Percentiles rank a stretch among this genome's conserved stretches.
Conservation (phyloP, 2,113 vertebrate species). For the Amazona vittata region DNA sequence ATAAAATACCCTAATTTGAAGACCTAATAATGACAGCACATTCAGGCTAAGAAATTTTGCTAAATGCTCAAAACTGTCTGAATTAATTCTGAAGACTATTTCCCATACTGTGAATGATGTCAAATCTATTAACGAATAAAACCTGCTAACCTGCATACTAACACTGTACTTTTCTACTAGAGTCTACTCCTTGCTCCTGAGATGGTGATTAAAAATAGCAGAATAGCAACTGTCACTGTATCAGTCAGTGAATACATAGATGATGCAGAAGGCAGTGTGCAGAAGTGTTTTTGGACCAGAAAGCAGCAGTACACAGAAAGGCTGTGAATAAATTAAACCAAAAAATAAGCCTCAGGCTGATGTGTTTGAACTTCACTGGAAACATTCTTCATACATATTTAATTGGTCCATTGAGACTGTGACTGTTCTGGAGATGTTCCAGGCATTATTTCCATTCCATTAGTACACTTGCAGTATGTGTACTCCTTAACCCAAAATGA, state of each 20-base stretch:
- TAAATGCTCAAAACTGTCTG: neutral
- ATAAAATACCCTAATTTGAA: neutral
- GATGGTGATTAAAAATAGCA: conserved; percentile 67
- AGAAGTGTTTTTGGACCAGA: conserved; percentile 44
- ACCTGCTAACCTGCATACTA: neutral
- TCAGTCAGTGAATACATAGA: conserved; percentile 35
- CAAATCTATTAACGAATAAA: conserved; percentile 47
- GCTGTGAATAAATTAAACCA: conserved; percentile 77
- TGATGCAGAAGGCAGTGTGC: neutral
- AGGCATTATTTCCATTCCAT: conserved; percentile 82
- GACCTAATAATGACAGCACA: neutral
- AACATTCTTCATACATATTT: conserved; percentile 82
- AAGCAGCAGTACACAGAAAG: conserved; percentile 60
- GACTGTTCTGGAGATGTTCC: conserved; percentile 75
- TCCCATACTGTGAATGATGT: neutral
- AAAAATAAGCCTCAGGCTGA: conserved; percentile 73
- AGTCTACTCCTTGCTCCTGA: conserved; percentile 14
- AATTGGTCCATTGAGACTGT: conserved; percentile 76
- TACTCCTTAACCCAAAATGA: conserved; percentile 78
- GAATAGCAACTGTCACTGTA: conserved; percentile 60
- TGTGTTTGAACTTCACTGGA: conserved; percentile 77
- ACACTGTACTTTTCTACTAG: neutral
- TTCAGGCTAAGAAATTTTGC: neutral
- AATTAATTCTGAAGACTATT: conserved; percentile 29
- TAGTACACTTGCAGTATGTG: conserved; percentile 72